These are phyloP conservation scores for Papilio machaon DNA, from an alignment of 1,140 invertebrate genomes.

Conservation along the genomic window DNA sequence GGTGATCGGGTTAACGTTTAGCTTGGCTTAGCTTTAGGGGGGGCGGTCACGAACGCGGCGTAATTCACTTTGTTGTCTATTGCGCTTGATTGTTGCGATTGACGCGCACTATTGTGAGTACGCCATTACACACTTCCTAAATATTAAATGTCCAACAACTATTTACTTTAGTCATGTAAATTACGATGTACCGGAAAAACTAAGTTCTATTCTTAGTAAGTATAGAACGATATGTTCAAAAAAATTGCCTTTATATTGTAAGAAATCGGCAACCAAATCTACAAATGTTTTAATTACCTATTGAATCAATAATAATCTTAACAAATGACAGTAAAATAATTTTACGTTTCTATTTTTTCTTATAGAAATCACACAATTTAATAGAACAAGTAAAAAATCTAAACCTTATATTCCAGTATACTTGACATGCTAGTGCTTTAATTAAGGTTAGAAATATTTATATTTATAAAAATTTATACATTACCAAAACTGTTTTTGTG, in stretches of 20 bases:
- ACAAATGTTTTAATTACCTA: too few relatives aligned
- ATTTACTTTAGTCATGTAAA: neutral
- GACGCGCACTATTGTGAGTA: conserved; percentile 44
- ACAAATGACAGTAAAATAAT: too few relatives aligned
- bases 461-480: neutral
- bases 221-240: too few relatives aligned
- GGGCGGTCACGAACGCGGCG: conserved; percentile 53
- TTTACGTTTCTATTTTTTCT: neutral
- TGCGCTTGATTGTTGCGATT: conserved; percentile 63
- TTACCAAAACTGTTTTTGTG: neutral
- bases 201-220: too few relatives aligned
- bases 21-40: conserved; percentile 66
- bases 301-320: too few relatives aligned
- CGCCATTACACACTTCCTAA: conserved; percentile 2
- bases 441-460: neutral
- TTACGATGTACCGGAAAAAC: neutral
- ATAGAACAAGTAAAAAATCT: neutral
- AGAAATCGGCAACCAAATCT: too few relatives aligned
- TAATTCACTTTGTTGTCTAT: conserved; percentile 72
- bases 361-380: too few relatives aligned
- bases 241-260: too few relatives aligned
- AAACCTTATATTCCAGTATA: neutral
- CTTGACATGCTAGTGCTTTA: neutral
- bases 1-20: conserved; percentile 80
- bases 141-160: neutral